These are phyloP conservation scores for Champsocephalus esox DNA, from an alignment of 2,797 vertebrate genomes.

Conservation along the genomic window DNA sequence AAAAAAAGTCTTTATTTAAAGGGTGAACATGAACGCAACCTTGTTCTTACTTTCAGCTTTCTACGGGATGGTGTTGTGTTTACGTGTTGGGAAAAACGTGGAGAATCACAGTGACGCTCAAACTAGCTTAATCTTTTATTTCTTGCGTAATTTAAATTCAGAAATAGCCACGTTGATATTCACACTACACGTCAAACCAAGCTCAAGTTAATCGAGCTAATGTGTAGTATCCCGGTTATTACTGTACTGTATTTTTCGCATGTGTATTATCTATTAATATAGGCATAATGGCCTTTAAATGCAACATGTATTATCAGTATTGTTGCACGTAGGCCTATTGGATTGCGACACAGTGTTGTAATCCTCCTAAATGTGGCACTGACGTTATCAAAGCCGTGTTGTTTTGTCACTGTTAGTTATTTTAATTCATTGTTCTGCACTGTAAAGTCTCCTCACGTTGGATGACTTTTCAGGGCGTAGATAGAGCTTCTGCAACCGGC, in stretches of 20 bases:
- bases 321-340: slow-evolving; percentile 38
- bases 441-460: neutral
- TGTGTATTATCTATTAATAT: neutral
- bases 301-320: neutral
- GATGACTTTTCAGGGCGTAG: slow-evolving; percentile 48
- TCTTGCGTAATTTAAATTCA: neutral
- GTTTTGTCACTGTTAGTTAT: neutral
- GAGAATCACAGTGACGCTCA: neutral
- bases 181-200: neutral
- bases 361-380: slow-evolving; percentile 46
- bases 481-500: slow-evolving; percentile 30
- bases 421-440: neutral
- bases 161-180: neutral
- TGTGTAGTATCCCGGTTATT: no score
- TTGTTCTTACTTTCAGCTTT: neutral
- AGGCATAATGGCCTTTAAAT: neutral
- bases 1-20: slow-evolving; percentile 41
- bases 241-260: neutral
- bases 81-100: neutral
- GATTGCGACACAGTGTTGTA: slow-evolving; percentile 60
- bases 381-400: neutral
- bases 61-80: slow-evolving; percentile 19
- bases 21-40: slow-evolving; percentile 4
- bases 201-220: neutral
- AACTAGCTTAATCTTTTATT: neutral